Percentiles rank a stretch among this genome's conserved stretches.
phyloP scores from a whole-genome alignment of 2,113 vertebrate species.

The Anolis sagrei region DNA sequence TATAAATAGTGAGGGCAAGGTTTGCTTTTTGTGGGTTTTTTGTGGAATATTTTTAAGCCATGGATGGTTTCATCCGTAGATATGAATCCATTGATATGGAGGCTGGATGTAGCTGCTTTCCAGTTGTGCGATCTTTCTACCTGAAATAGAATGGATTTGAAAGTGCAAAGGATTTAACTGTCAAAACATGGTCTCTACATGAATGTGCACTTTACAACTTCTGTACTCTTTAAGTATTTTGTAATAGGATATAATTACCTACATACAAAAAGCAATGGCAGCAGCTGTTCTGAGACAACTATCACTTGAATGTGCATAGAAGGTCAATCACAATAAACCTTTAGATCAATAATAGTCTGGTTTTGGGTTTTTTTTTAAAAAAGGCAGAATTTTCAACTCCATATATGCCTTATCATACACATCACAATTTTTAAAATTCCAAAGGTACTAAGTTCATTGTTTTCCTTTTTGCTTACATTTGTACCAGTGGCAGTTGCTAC shows the following conservation, averaged over 20 bases:
- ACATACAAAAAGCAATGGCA: not conserved
- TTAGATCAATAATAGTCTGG: not conserved
- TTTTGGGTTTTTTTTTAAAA: not conserved
- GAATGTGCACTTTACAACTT: not conserved
- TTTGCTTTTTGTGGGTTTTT: too few relatives aligned
- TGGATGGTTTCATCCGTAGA: too few relatives aligned
- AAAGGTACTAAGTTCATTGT: not conserved
- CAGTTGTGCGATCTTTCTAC: too few relatives aligned
- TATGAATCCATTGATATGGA: too few relatives aligned
- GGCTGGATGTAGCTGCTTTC: too few relatives aligned
- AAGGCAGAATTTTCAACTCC: not conserved
- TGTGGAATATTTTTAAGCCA: too few relatives aligned
- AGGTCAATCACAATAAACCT: not conserved
- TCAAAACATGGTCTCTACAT: not conserved
- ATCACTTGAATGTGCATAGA: too few relatives aligned
- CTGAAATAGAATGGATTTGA: too few relatives aligned
- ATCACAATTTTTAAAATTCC: not conserved
- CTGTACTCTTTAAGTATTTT: not conserved
- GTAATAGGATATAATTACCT: not conserved
- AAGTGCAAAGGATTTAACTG: too few relatives aligned
- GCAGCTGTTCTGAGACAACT: not conserved
- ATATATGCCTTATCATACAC: not conserved
- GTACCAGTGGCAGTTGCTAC: too few relatives aligned
- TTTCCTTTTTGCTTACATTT: too few relatives aligned
- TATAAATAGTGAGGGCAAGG: too few relatives aligned